Conservation (phyloP, 2,888 invertebrate genomes). For the Sphaerophoria rueppellii region DNA sequence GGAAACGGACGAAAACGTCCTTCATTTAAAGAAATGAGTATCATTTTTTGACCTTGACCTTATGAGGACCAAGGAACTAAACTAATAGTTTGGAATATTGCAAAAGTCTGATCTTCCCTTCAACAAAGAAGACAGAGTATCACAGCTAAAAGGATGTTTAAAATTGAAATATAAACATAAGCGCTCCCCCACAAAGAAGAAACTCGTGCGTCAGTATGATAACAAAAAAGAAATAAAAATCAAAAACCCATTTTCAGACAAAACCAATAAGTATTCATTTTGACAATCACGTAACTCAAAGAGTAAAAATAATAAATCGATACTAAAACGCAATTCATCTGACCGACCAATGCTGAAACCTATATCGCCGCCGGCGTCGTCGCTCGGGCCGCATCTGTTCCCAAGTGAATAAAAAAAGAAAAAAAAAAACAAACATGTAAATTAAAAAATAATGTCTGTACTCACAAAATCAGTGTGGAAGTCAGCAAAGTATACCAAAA, state of each 20-base stretch:
- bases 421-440: conserved; percentile 3
- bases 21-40: too few species aligned
- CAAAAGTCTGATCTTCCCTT: too few species aligned
- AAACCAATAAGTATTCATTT: conserved; percentile 48
- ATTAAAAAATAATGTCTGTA: conserved; percentile 4
- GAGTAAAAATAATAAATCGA: conserved; percentile 5
- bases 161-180: neutral
- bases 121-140: too few species aligned
- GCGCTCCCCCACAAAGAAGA: neutral
- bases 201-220: neutral
- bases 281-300: conserved; percentile 46
- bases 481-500: conserved; percentile 4
- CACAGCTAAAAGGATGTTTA: too few species aligned
- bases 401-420: neutral
- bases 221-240: conserved; percentile 6
- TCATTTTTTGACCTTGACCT: too few species aligned
- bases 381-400: neutral
- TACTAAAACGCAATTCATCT: conserved; percentile 50
- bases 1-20: too few species aligned
- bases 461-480: neutral
- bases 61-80: too few species aligned
- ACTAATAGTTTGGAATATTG: too few species aligned
- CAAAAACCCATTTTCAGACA: conserved; percentile 41
- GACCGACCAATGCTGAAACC: neutral
- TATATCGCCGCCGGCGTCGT: neutral